Percentiles rank a stretch among this genome's conserved stretches.
phyloP scores from a whole-genome alignment of 2,888 invertebrate genomes.

The Heliconius aoede region DNA sequence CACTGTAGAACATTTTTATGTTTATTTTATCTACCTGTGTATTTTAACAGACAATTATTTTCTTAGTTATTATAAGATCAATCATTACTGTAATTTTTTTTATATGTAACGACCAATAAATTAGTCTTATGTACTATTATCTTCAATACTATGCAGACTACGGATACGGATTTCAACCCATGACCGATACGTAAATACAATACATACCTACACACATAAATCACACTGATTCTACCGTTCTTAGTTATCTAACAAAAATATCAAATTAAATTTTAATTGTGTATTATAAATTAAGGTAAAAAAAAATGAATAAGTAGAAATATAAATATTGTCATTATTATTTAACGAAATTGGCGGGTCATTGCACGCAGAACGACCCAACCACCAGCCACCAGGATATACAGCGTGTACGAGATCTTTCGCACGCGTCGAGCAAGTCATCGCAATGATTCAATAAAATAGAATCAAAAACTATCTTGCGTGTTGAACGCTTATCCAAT shows the following conservation, averaged over 20 bases:
- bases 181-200: not conserved
- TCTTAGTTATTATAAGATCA: not conserved
- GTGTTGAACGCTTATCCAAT: slow-evolving; percentile 23
- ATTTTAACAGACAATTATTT: not conserved
- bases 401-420: slow-evolving; percentile 60
- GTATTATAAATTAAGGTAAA: slow-evolving; percentile 32
- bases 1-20: slow-evolving; percentile 2
- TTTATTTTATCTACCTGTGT: slow-evolving; percentile 16
- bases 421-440: slow-evolving; percentile 65
- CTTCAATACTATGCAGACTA: not conserved
- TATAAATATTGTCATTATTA: slow-evolving; percentile 44
- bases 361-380: slow-evolving; percentile 59
- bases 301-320: slow-evolving; percentile 22
- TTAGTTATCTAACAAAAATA: not conserved
- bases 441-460: slow-evolving; percentile 55
- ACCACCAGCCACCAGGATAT: slow-evolving; percentile 67
- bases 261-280: not conserved
- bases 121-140: not conserved
- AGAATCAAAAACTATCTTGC: slow-evolving; percentile 30
- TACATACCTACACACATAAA: not conserved
- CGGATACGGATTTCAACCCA: too few species aligned
- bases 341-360: slow-evolving; percentile 56
- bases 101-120: not conserved
- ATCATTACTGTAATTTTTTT: not conserved
- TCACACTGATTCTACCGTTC: not conserved